These are phyloP conservation scores for Cryptomyrus ogoouensis DNA, from an alignment of 2,113 vertebrate species.

Conservation along the genomic window DNA sequence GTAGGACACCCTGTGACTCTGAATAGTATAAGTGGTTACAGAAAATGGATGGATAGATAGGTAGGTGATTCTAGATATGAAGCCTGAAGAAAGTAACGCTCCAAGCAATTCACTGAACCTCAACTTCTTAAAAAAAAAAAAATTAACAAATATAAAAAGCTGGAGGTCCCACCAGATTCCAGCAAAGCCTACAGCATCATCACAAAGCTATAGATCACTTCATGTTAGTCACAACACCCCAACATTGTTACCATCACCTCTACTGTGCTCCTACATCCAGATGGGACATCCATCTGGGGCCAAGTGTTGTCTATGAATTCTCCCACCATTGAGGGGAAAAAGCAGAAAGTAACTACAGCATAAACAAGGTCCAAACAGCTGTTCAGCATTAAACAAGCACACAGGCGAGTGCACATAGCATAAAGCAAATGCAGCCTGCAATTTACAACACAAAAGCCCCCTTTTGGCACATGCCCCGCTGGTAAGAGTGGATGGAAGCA, in stretches of 20 bases:
- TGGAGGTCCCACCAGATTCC: background rate
- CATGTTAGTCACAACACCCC: background rate
- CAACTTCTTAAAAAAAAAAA: background rate
- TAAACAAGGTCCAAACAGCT: conserved; percentile 6
- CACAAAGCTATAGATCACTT: background rate
- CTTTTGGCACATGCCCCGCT: background rate
- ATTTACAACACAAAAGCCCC: conserved; percentile 6
- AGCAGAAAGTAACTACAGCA: background rate
- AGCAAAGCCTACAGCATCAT: background rate
- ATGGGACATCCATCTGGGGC: background rate
- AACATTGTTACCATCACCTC: background rate
- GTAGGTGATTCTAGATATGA: background rate
- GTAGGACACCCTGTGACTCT: too few species aligned
- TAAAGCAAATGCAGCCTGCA: background rate
- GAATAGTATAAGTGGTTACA: too few species aligned
- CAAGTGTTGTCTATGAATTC: background rate
- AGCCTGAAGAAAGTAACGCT: background rate
- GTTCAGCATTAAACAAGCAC: conserved; percentile 1
- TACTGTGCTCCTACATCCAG: background rate
- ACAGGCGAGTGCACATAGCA: background rate
- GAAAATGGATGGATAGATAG: background rate
- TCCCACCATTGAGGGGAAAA: background rate
- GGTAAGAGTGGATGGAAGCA: background rate
- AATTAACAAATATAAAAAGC: background rate
- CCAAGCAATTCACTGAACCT: background rate